Percentiles rank a stretch among this genome's conserved stretches.
Evolutionary conservation across 2,113 vertebrate species (phyloP).

Genomic region (Apaloderma vittatum): DNA sequence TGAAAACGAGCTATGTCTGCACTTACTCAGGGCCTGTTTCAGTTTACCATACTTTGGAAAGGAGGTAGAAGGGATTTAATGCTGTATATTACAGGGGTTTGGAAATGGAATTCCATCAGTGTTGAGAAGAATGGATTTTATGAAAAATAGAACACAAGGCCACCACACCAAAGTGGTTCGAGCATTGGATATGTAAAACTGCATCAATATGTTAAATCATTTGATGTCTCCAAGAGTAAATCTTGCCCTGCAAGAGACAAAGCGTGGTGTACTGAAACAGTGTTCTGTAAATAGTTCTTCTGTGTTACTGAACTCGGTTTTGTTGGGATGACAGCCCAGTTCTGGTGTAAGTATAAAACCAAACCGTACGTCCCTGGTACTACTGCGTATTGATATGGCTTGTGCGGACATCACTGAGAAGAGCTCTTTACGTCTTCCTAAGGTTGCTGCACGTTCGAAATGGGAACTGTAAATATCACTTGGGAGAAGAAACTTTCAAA

Average conservation of each 20-base stretch:
- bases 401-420: background rate
- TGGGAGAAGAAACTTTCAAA: conserved; percentile 98
- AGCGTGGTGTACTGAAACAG: background rate
- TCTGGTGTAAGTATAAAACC: too few species aligned
- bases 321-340: background rate
- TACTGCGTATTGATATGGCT: background rate
- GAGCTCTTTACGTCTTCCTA: background rate
- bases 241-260: background rate
- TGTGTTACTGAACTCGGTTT: background rate
- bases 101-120: background rate
- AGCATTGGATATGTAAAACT: background rate
- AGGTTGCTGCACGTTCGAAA: conserved; percentile 97
- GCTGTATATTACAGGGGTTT: background rate
- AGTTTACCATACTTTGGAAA: background rate
- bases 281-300: background rate
- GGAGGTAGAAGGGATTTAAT: background rate
- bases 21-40: background rate
- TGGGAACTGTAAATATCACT: conserved; percentile 97
- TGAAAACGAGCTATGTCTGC: background rate
- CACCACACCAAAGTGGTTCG: background rate
- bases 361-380: background rate
- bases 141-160: background rate
- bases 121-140: background rate
- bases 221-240: background rate
- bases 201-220: background rate